Evolutionary conservation across 2,113 vertebrate species (phyloP).

Genomic region (Shinisaurus crocodilurus): DNA sequence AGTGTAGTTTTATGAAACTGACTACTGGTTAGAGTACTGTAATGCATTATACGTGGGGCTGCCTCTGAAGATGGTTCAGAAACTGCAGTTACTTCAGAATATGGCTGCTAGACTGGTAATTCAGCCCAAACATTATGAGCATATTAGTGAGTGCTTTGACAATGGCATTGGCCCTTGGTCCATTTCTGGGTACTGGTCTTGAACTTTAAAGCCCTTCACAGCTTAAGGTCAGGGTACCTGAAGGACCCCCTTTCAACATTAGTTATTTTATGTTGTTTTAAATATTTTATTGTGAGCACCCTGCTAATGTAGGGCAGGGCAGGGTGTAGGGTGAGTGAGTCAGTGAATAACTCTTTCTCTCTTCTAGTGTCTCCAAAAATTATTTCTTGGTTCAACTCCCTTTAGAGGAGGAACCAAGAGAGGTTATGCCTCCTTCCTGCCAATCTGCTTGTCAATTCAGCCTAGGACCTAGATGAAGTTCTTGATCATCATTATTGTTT

Average conservation of each 20-base stretch:
- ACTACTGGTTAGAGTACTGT: neutral
- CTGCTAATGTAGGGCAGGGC: too few species aligned
- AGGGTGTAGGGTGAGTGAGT: too few species aligned
- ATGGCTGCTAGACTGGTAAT: neutral
- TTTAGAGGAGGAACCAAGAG: neutral
- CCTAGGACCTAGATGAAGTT: too few species aligned
- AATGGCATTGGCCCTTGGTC: neutral
- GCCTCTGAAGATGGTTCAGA: neutral
- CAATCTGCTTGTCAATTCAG: too few species aligned
- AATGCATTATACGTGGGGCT: neutral
- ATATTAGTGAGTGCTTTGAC: neutral
- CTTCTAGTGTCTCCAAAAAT: neutral
- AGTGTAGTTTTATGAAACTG: neutral
- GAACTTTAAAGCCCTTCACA: neutral
- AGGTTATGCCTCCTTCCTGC: too few species aligned
- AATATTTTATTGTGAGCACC: too few species aligned
- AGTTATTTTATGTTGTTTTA: too few species aligned
- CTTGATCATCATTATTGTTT: too few species aligned
- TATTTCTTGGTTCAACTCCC: neutral
- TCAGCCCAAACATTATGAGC: neutral
- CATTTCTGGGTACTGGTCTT: neutral
- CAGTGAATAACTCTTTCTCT: neutral
- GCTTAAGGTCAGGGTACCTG: neutral
- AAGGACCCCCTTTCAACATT: neutral
- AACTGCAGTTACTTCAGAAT: neutral